These are phyloP conservation scores for Silvanus unidentatus DNA, from an alignment of 2,888 invertebrate species.

Conservation along the genomic window DNA sequence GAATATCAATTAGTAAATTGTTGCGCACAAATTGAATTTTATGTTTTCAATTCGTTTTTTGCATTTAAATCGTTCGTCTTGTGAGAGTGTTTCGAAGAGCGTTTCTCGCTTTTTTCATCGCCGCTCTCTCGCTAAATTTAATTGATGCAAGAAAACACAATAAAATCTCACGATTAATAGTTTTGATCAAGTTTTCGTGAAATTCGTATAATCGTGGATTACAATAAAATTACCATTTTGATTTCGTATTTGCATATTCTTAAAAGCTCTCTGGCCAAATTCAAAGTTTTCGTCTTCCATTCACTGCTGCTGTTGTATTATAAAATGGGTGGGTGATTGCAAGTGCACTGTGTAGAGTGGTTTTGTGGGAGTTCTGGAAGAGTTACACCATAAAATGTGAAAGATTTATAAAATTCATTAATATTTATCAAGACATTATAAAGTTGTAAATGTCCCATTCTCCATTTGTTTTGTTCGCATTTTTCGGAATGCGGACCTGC, in stretches of 20 bases:
- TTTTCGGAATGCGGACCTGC: slow-evolving; percentile 4
- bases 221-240: slow-evolving; percentile 31
- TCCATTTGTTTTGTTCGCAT: slow-evolving; percentile 24
- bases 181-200: slow-evolving; percentile 29
- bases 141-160: slow-evolving; percentile 16
- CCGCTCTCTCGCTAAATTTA: neutral
- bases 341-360: neutral
- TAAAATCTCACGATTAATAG: slow-evolving; percentile 30
- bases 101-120: too few species aligned
- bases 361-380: too few species aligned
- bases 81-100: too few species aligned
- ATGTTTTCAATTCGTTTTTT: too few species aligned
- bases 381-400: slow-evolving; percentile 15
- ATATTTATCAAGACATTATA: slow-evolving; percentile 32
- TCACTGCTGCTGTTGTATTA: too few species aligned
- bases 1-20: too few species aligned
- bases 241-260: slow-evolving; percentile 30
- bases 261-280: slow-evolving; percentile 12
- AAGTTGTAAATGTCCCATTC: slow-evolving; percentile 24
- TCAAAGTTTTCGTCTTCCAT: too few species aligned
- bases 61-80: too few species aligned
- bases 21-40: too few species aligned
- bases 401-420: slow-evolving; percentile 28
- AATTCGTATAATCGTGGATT: slow-evolving; percentile 25
- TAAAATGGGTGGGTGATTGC: slow-evolving; percentile 6